Percentiles rank a stretch among this genome's conserved stretches.
Conservation (phyloP, 1,140 invertebrate genomes). For the Trichonephila clavipes region DNA sequence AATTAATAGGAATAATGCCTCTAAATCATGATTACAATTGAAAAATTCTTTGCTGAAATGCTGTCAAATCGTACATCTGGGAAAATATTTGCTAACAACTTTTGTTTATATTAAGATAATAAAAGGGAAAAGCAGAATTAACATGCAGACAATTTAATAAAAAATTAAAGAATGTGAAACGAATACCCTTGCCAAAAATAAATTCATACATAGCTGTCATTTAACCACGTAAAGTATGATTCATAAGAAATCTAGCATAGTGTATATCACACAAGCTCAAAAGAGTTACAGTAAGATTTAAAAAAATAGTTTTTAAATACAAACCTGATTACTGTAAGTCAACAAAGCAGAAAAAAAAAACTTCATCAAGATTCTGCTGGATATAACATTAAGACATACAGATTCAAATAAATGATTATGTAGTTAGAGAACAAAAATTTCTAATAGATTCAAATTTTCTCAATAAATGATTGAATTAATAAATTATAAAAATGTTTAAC, state of each 20-base stretch:
- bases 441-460: no score
- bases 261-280: background rate
- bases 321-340: background rate
- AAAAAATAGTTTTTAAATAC: background rate
- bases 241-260: background rate
- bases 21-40: slow-evolving; percentile 16
- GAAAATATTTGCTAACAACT: background rate
- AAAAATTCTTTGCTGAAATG: background rate
- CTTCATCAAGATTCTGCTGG: background rate
- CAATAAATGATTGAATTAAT: no score
- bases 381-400: background rate
- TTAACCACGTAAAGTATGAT: background rate
- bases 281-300: background rate
- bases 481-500: no score
- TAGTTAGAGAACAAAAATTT: no score
- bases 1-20: slow-evolving; percentile 35
- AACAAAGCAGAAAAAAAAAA: background rate
- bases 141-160: slow-evolving; percentile 38
- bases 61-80: background rate
- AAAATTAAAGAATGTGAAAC: slow-evolving; percentile 23
- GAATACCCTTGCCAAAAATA: slow-evolving; percentile 28
- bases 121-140: slow-evolving; percentile 31
- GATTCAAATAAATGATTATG: no score
- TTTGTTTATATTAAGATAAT: background rate
- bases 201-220: background rate